These are phyloP conservation scores for Xestia c-nigrum DNA, from an alignment of 2,888 invertebrate genomes.

Conservation along the genomic window DNA sequence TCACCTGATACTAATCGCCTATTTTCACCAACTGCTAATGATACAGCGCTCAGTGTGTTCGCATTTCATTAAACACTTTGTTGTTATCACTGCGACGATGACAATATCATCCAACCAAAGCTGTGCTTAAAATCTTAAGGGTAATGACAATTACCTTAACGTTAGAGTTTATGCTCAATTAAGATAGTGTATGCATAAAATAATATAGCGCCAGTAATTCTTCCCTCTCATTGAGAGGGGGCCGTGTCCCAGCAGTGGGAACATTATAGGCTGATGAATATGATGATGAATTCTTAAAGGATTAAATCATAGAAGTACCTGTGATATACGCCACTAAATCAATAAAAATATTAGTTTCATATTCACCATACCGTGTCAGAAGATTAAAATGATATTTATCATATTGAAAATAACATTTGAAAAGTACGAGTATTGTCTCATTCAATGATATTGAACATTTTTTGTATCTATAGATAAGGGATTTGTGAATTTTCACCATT, in stretches of 20 bases:
- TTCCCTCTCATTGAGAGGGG: too few species aligned
- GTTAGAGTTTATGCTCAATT: background rate
- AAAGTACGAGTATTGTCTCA: background rate
- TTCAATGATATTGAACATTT: background rate
- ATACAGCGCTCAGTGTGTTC: conserved; percentile 19
- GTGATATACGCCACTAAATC: background rate
- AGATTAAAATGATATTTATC: background rate
- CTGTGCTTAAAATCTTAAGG: conserved; percentile 6
- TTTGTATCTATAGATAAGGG: background rate
- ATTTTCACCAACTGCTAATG: conserved; percentile 28
- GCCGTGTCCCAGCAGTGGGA: too few species aligned
- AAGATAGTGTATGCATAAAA: background rate
- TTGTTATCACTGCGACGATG: conserved; percentile 8
- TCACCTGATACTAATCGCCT: conserved; percentile 8
- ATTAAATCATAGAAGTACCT: background rate
- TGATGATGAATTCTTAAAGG: background rate
- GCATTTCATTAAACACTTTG: conserved; percentile 38
- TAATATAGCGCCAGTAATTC: background rate
- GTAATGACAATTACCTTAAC: background rate
- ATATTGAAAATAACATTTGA: background rate
- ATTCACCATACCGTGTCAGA: background rate
- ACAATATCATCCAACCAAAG: background rate
- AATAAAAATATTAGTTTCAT: background rate
- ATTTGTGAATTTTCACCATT: background rate
- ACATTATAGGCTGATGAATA: too few species aligned